phyloP scores from a whole-genome alignment of 2,888 invertebrate species.

The Epirrhoe alternata region DNA sequence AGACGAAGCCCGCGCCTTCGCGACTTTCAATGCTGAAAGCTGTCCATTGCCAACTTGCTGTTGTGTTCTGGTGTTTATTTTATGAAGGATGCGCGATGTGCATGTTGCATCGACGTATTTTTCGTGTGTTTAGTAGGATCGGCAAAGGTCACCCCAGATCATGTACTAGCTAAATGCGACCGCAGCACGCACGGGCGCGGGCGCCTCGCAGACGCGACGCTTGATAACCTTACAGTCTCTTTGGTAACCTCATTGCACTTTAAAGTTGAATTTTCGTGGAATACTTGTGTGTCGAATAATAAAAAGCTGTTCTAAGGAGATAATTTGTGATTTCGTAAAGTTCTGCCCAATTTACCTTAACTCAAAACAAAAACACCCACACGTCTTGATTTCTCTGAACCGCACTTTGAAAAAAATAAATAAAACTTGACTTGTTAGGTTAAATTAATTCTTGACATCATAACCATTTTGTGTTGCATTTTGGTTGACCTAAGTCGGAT shows the following conservation, averaged over 20 bases:
- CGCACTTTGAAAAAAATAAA: not conserved
- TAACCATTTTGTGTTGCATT: not conserved
- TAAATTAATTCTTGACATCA: no score
- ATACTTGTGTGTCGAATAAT: slow-evolving; percentile 42
- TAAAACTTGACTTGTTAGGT: no score
- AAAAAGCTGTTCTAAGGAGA: slow-evolving; percentile 38
- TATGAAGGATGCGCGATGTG: slow-evolving; percentile 3
- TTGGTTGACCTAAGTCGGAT: not conserved
- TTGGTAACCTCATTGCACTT: slow-evolving; percentile 32
- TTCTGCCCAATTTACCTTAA: not conserved
- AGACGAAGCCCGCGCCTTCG: slow-evolving; percentile 20
- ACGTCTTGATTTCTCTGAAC: not conserved
- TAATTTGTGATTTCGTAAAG: slow-evolving; percentile 23
- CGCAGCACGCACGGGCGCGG: slow-evolving; percentile 39
- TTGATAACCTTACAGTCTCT: slow-evolving; percentile 45
- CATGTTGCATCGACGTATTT: slow-evolving; percentile 3
- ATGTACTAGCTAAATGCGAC: slow-evolving; percentile 48
- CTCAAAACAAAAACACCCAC: not conserved
- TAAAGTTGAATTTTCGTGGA: slow-evolving; percentile 41
- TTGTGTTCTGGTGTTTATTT: not conserved
- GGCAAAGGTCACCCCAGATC: slow-evolving; percentile 20
- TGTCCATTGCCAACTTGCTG: slow-evolving; percentile 21
- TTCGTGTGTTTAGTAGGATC: not conserved
- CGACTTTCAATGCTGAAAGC: slow-evolving; percentile 5
- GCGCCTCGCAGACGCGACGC: slow-evolving; percentile 42